phyloP scores from a whole-genome alignment of 1,140 invertebrate species.

The Eufriesea mexicana region DNA sequence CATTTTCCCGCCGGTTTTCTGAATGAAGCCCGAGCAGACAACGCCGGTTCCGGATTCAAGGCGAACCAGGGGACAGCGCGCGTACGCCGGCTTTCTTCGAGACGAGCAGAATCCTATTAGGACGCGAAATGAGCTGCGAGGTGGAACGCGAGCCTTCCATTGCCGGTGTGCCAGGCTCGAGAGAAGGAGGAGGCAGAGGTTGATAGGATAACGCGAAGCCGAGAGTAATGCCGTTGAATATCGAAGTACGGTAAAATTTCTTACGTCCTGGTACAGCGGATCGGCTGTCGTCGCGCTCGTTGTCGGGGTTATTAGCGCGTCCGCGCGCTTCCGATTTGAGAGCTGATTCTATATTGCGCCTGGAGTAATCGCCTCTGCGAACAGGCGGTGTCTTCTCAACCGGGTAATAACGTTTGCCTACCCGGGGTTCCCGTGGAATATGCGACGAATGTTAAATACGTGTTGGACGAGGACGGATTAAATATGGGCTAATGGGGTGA shows the following conservation, averaged over 20 bases:
- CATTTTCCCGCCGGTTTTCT: neutral
- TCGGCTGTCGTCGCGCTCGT: neutral
- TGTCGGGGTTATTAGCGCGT: neutral
- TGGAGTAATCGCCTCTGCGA: neutral
- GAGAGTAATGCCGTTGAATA: slow-evolving; percentile 37
- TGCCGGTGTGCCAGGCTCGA: neutral
- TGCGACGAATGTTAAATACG: neutral
- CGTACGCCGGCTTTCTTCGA: neutral
- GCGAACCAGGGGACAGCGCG: neutral
- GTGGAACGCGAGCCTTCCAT: slow-evolving; percentile 24
- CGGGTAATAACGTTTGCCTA: neutral
- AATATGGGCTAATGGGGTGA: neutral
- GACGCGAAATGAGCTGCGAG: slow-evolving; percentile 14
- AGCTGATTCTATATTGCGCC: neutral
- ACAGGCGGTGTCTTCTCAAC: neutral
- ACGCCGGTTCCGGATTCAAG: neutral
- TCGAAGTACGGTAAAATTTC: slow-evolving; percentile 42
- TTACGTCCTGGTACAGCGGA: neutral
- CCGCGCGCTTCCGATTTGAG: neutral
- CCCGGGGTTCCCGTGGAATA: neutral
- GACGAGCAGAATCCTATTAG: slow-evolving; percentile 31
- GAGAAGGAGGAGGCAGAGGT: neutral
- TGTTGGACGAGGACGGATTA: neutral
- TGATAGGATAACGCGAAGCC: slow-evolving; percentile 23
- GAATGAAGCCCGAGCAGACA: slow-evolving; percentile 10